Evolutionary conservation across 2,888 invertebrate species (phyloP).

Genomic region (Drosophila diplacantha): DNA sequence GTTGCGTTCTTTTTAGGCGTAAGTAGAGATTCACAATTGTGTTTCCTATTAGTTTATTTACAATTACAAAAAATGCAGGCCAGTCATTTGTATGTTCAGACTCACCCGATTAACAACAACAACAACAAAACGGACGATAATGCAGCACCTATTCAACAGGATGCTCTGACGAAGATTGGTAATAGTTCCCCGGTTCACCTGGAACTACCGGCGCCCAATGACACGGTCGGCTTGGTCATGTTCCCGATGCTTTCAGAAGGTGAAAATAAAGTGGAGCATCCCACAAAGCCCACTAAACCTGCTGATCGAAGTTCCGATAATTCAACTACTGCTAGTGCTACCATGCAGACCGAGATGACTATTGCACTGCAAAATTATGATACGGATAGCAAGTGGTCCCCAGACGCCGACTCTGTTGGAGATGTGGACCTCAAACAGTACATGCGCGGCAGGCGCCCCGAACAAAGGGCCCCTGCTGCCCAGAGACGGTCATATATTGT

Average conservation of each 20-base stretch:
- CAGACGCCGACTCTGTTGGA: too few species aligned
- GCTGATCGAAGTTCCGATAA: background rate
- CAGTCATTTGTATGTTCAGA: background rate
- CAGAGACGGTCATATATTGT: too few species aligned
- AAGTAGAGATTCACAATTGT: background rate
- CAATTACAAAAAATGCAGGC: background rate
- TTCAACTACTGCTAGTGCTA: background rate
- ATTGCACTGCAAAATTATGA: background rate
- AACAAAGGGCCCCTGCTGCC: too few species aligned
- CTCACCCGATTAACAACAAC: background rate
- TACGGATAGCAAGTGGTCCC: background rate
- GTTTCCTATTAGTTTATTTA: background rate
- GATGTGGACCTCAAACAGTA: too few species aligned
- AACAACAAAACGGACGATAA: background rate
- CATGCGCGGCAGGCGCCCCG: background rate
- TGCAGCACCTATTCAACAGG: background rate
- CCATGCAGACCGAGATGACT: background rate
- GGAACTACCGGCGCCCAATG: fast-evolving
- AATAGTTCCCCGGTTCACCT: too few species aligned
- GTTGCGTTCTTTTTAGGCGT: background rate
- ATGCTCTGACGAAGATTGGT: too few species aligned
- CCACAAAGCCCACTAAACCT: background rate
- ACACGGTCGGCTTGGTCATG: background rate
- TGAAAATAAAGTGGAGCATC: background rate
- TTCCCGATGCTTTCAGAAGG: background rate